These are phyloP conservation scores for Nyctibius grandis DNA, from an alignment of 2,797 vertebrate genomes.

Conservation along the genomic window DNA sequence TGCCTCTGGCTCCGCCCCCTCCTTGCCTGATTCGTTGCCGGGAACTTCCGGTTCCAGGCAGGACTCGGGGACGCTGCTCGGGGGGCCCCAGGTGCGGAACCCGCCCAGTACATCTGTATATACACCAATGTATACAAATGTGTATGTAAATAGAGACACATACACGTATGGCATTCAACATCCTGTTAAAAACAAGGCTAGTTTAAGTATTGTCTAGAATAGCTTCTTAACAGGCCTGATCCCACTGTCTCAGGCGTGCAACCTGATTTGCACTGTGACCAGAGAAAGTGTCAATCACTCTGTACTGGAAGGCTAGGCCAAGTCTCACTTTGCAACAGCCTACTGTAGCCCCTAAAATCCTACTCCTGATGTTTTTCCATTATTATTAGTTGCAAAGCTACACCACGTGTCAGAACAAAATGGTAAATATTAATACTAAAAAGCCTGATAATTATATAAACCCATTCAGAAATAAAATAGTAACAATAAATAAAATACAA, in stretches of 20 bases:
- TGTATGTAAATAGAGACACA: neutral
- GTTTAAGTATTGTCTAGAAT: neutral
- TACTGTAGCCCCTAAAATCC: neutral
- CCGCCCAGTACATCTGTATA: too few relatives aligned
- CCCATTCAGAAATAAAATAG: neutral
- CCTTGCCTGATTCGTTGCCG: too few relatives aligned
- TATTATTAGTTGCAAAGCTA: neutral
- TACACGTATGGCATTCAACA: neutral
- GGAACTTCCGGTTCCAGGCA: too few relatives aligned
- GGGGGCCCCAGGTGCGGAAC: too few relatives aligned
- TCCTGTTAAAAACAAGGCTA: neutral
- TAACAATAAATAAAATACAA: neutral
- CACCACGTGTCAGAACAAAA: fast-evolving
- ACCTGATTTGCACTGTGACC: neutral
- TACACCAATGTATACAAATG: neutral
- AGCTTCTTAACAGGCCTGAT: neutral
- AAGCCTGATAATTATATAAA: neutral
- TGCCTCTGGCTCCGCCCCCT: too few relatives aligned
- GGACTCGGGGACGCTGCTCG: too few relatives aligned
- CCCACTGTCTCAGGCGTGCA: neutral
- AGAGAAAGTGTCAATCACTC: neutral
- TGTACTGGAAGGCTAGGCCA: neutral
- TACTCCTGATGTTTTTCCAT: neutral
- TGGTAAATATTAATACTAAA: neutral
- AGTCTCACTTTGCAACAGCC: neutral